Percentiles rank a stretch among this genome's conserved stretches.
phyloP scores from a whole-genome alignment of 2,113 vertebrate species.

The Tenebrosternarchus preto region DNA sequence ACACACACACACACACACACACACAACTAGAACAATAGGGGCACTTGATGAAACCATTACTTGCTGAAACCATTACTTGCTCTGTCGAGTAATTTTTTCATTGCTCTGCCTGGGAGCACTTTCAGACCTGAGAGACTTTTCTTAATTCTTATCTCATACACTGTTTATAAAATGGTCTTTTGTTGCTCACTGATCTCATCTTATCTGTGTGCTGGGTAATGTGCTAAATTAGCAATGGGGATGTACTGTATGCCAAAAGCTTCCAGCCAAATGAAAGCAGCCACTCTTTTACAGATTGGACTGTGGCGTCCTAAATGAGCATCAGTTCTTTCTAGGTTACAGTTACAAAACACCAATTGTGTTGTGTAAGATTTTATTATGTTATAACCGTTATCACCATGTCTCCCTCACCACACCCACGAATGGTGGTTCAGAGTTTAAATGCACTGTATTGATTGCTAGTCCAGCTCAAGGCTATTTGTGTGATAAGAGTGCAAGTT shows the following conservation, averaged over 20 bases:
- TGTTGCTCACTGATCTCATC: no score
- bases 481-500: background rate
- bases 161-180: background rate
- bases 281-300: background rate
- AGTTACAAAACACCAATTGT: background rate
- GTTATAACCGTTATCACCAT: constrained; percentile 13
- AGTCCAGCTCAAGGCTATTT: background rate
- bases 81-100: no score
- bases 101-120: no score
- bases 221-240: background rate
- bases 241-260: background rate
- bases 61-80: no score
- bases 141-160: background rate
- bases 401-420: constrained; percentile 31
- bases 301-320: background rate
- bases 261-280: background rate
- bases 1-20: constrained; percentile 4
- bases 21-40: background rate
- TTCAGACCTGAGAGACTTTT: no score
- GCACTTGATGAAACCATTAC: no score
- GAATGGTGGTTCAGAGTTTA: background rate
- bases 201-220: background rate
- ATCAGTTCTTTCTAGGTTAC: background rate
- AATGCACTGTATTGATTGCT: background rate
- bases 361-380: constrained; percentile 11